Percentiles rank a stretch among this genome's conserved stretches.
These are phyloP conservation scores for Hymenopus coronatus DNA, from an alignment of 2,888 invertebrate species.

Conservation along the genomic window DNA sequence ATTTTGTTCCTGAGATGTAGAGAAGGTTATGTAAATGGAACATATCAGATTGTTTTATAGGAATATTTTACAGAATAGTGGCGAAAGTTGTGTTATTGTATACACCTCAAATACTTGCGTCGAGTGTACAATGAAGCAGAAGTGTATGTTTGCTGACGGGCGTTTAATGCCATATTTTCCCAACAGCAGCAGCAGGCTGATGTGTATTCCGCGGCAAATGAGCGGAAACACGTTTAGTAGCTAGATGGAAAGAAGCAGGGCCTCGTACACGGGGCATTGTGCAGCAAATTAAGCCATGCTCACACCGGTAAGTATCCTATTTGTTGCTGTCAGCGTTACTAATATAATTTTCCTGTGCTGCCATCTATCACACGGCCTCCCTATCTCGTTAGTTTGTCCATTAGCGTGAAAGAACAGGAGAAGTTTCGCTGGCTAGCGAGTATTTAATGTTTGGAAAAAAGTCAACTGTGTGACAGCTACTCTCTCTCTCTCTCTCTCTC, in stretches of 20 bases:
- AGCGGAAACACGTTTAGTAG: background rate
- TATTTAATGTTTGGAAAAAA: background rate
- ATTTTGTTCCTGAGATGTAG: no score
- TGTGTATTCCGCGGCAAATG: background rate
- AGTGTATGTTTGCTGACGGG: background rate
- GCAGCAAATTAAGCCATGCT: background rate
- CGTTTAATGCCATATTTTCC: background rate
- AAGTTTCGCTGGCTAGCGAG: background rate
- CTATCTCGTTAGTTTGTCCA: background rate
- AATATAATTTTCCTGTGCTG: background rate
- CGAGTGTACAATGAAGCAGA: background rate
- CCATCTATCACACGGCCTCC: background rate
- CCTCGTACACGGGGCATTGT: background rate
- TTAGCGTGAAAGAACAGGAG: background rate
- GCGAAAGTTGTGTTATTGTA: no score
- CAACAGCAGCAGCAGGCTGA: background rate
- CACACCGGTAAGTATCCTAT: background rate
- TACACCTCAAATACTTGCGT: no score
- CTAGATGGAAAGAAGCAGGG: background rate
- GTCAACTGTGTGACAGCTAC: background rate
- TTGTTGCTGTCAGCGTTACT: background rate
- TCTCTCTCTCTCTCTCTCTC: background rate
- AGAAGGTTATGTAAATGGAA: no score
- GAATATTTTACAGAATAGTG: no score
- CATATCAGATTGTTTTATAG: no score